Evolutionary conservation across 1,140 invertebrate genomes (phyloP), one percentile per base, ranked within the genome.

Genomic region (Drosophila repleta): DNA sequence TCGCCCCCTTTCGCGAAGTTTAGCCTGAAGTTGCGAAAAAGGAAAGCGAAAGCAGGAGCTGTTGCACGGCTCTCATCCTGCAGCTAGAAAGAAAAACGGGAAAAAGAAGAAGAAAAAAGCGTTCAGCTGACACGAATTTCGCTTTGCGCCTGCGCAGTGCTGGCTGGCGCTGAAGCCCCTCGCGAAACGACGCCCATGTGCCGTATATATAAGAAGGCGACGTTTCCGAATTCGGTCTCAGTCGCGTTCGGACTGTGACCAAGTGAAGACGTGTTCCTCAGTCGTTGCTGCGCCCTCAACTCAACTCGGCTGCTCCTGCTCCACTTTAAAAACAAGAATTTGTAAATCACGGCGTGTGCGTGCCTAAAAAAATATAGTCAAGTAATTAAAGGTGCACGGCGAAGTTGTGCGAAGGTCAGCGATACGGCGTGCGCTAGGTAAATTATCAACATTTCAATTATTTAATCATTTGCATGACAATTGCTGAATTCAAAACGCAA

Each of bases 71-170:
- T 77, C 73, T 72, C 67, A 63, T 74, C 67, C 67, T 64, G 58
- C 64, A 69, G 66, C 32, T 35, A 35, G 2, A 35, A 35, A 35
- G 1, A 29, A 24, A 24, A 24, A 3, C 24, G 4, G 4, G 4
- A 24, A 4, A 24, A 24, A 24, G 24, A 6, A 5, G 29, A 29
- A 29, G 8, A 29, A 29, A 29, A 29, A 29, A 29, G 2, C 62
- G 63, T 48, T 24, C 49, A 53, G 64, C 62, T 85, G 81, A 80
- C 81, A 85, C 82, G 65, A 74, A 75, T 87, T 85, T 53, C 78
- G 82, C 78, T 85, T 85, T 82, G 82, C 82, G 82, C 82, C 70
- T 87, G 82, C 82, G 82, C 79, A 55, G 46, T 72, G n/a, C 7
- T 7, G 5, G 2, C 60, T 26, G 7, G 21, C 0, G 32, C 41